phyloP scores from a whole-genome alignment of 2,113 vertebrate genomes.

The Perca schrenkii region DNA sequence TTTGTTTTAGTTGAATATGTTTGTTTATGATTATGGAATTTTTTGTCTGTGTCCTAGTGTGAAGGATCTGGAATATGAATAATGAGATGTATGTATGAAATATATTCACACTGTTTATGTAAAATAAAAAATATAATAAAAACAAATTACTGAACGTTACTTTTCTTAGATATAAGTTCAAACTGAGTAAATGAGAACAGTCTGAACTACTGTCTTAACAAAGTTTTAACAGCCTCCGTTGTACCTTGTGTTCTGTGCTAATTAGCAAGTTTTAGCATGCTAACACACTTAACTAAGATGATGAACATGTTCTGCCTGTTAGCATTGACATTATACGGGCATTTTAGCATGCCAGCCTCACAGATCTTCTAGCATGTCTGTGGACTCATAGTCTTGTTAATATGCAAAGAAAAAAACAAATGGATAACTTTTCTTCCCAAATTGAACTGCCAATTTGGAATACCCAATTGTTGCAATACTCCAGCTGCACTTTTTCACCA shows the following conservation, averaged over 20 bases:
- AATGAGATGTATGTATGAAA: too few species aligned
- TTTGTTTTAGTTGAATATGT: too few species aligned
- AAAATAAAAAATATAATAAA: too few species aligned
- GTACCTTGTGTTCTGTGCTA: background rate
- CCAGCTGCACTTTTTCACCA: background rate
- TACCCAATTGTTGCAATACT: background rate
- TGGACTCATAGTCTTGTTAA: background rate
- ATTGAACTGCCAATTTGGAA: background rate
- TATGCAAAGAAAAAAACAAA: background rate
- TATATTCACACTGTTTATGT: too few species aligned
- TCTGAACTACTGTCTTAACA: too few species aligned
- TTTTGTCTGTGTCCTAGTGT: too few species aligned
- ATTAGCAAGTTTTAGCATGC: too few species aligned
- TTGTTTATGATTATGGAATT: too few species aligned
- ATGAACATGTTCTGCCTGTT: background rate
- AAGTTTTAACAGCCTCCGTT: background rate
- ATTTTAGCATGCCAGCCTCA: background rate
- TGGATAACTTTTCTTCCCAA: background rate
- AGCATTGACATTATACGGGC: background rate
- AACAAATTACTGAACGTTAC: too few species aligned
- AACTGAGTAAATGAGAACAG: too few species aligned
- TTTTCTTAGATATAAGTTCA: too few species aligned
- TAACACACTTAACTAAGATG: background rate
- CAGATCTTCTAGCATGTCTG: background rate
- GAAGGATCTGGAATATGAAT: too few species aligned